Conservation (phyloP, 2,797 vertebrate genomes). For the Peromyscus melanophrys region DNA sequence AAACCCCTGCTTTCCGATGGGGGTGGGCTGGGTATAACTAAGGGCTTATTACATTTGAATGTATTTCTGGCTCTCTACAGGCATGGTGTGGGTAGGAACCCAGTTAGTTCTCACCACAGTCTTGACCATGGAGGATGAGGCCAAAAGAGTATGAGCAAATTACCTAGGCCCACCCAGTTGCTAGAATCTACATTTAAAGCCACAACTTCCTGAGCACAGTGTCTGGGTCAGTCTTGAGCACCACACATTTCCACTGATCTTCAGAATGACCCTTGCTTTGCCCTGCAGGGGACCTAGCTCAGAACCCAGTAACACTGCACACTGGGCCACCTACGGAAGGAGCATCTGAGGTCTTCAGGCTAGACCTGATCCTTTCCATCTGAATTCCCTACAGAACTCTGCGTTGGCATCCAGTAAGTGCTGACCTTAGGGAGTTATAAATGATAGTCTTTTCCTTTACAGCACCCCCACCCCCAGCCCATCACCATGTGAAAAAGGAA, state of each 20-base stretch:
- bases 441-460: background rate
- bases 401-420: background rate
- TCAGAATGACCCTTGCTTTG: background rate
- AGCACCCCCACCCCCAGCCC: background rate
- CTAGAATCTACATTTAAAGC: background rate
- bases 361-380: slow-evolving; percentile 9
- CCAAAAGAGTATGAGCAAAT: background rate
- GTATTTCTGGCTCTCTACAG: background rate
- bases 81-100: background rate
- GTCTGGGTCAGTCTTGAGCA: background rate
- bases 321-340: background rate
- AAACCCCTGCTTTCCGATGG: background rate
- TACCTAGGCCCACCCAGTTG: background rate
- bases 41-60: background rate
- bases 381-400: slow-evolving; percentile 16
- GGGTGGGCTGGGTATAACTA: background rate
- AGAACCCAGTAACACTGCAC: background rate
- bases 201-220: background rate
- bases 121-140: background rate
- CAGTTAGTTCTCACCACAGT: background rate
- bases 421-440: background rate
- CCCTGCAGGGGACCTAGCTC: background rate
- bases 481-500: slow-evolving; percentile 39
- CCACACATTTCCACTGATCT: background rate
- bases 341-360: background rate